Base-by-base conservation (phyloP, 2,888 invertebrate genomes). In the Machimus rusticus region DNA sequence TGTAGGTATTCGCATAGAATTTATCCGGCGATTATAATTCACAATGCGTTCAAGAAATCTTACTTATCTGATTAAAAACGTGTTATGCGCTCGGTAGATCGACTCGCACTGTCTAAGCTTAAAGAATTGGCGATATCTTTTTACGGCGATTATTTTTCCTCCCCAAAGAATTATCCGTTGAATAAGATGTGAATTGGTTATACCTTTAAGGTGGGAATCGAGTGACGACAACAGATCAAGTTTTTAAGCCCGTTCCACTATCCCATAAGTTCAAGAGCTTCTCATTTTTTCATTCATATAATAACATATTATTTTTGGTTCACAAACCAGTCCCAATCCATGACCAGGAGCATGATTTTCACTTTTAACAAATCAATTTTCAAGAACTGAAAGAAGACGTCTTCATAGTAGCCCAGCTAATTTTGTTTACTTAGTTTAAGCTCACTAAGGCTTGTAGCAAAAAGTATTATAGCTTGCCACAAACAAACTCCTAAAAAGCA, bases 71-170 rank as follows among this genome's bases (percentile, higher is more conserved):
- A 46, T 39, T 79, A 79, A 79, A 46, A 79, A 46, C 79, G 79
- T 79, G 79, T 79, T 79, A 19, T 31, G 28, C 79, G 79, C 79
- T 79, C 79, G 28, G 28, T 39, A 79, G 79, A 79, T 79, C 39
- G 46, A 79, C 43, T 79, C 43, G 79, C 79, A 79, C 39, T 79
- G 79, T 37, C 46, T 39, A 16, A 51, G 46, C 19, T 28, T 79
- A 43, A 79, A 43, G 46, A 39, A 46, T 46, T 46, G 46, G 39
- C 79, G 46, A 79, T 79, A 51, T 79, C 16, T 76, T 76, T 76
- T 19, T 28, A 66, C 66, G 66, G 23, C 1, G 14, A 28, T 6
- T 66, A 28, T 39, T 77, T 77, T 34, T 31, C 77, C 77, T 77
- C 39, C 76, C 77, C 77, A 37, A 77, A 77, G 39, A 39, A 77